phyloP scores from a whole-genome alignment of 2,797 vertebrate species.

The Nannoperca obscura region DNA sequence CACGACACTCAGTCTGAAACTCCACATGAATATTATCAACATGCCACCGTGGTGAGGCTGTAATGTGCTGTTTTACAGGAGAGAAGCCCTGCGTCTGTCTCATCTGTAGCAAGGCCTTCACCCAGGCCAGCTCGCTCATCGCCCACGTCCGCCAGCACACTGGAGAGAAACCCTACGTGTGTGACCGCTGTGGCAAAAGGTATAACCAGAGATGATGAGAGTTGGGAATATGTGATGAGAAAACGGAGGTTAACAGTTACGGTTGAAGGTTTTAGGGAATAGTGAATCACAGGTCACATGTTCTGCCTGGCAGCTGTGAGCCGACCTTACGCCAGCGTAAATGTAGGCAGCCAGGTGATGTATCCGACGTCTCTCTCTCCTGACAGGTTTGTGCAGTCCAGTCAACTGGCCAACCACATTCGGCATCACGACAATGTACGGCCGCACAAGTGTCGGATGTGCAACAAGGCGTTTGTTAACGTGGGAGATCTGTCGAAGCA shows the following conservation, averaged over 20 bases:
- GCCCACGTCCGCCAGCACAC: slow-evolving; percentile 98
- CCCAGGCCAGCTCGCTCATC: slow-evolving; percentile 98
- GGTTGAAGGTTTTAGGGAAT: background rate
- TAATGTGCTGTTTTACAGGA: slow-evolving; percentile 80
- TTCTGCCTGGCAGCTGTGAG: background rate
- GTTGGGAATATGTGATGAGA: background rate
- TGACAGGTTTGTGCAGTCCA: slow-evolving; percentile 96
- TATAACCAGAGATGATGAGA: slow-evolving; percentile 56
- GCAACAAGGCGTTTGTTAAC: slow-evolving; percentile 97
- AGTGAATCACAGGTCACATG: background rate
- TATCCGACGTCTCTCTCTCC: background rate
- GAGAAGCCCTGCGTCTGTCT: slow-evolving; percentile 97
- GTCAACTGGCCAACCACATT: slow-evolving; percentile 98
- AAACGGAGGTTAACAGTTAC: background rate
- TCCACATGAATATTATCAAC: background rate
- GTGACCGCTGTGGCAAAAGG: slow-evolving; percentile 98
- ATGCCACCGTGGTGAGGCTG: background rate
- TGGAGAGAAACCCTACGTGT: slow-evolving; percentile 98
- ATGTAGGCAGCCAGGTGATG: background rate
- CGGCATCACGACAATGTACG: slow-evolving; percentile 99
- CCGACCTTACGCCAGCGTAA: too few species aligned
- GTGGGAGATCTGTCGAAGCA: slow-evolving; percentile 98
- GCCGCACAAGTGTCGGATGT: slow-evolving; percentile 96
- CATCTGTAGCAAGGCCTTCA: slow-evolving; percentile 97
- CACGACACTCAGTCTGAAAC: background rate